phyloP scores from a whole-genome alignment of 2,113 vertebrate genomes.

The Himantopus leucocephalus region DNA sequence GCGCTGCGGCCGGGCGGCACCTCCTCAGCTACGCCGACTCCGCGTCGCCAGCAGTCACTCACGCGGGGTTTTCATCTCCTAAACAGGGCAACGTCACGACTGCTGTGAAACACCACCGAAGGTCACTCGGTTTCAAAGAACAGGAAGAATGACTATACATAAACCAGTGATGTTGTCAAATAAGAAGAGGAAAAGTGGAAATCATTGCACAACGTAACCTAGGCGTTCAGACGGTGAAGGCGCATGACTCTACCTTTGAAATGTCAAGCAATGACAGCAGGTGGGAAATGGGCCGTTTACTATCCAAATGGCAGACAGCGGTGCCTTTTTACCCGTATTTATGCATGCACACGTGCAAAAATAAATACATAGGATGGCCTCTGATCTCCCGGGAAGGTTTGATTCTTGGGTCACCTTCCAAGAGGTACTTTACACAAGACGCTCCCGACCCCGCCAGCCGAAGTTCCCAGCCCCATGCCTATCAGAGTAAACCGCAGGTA shows the following conservation, averaged over 20 bases:
- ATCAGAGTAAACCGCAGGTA: background rate
- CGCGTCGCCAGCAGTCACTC: background rate
- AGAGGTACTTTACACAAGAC: background rate
- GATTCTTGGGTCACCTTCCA: background rate
- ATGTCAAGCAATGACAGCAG: background rate
- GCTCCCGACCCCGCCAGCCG: background rate
- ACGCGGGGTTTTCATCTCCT: background rate
- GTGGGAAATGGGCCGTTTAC: background rate
- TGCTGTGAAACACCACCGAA: background rate
- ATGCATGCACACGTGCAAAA: background rate
- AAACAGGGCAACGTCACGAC: fast-evolving
- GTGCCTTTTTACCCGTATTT: background rate
- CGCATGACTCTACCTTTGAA: background rate
- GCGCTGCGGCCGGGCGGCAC: background rate
- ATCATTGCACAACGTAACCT: fast-evolving
- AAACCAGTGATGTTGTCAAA: background rate
- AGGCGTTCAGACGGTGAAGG: background rate
- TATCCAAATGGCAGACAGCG: background rate
- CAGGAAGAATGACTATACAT: background rate
- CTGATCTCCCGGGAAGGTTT: background rate
- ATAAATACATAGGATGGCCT: background rate
- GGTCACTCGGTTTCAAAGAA: background rate
- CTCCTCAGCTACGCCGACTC: fast-evolving
- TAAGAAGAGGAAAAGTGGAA: background rate
- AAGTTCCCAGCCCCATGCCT: background rate